These are phyloP conservation scores for Thymallus thymallus DNA, from an alignment of 2,113 vertebrate species.

Conservation along the genomic window DNA sequence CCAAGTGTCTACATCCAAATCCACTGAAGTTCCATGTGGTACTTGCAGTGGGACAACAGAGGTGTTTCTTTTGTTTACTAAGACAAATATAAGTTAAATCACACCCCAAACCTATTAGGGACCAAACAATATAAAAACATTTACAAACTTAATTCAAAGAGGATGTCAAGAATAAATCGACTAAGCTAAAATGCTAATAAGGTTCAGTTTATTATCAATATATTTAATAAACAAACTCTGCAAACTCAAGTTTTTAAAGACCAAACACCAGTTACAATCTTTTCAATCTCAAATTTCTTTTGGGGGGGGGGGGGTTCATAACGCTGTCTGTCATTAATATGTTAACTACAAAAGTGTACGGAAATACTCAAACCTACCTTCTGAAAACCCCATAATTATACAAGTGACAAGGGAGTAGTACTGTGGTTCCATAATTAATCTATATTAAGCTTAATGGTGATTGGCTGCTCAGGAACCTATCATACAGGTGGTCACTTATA, in stretches of 20 bases:
- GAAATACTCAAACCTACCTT: background rate
- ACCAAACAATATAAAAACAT: background rate
- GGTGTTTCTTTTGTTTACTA: too few species aligned
- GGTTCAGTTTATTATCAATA: background rate
- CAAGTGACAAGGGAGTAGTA: background rate
- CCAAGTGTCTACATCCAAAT: too few species aligned
- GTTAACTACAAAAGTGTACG: background rate
- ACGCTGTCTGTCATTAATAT: too few species aligned
- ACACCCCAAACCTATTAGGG: too few species aligned
- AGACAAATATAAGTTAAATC: too few species aligned
- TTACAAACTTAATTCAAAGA: background rate
- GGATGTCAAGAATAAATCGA: background rate
- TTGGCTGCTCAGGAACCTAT: background rate
- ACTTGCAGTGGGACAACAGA: too few species aligned
- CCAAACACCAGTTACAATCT: too few species aligned
- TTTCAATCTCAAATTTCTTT: too few species aligned
- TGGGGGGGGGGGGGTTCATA: too few species aligned
- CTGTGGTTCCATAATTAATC: background rate
- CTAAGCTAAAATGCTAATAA: background rate
- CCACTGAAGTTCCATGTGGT: too few species aligned
- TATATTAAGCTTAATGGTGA: slow-evolving; percentile 35
- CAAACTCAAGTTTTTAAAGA: too few species aligned
- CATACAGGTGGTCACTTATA: background rate
- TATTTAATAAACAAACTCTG: too few species aligned
- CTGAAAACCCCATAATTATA: background rate